Conservation (phyloP, 2,888 invertebrate species). For the Plutella xylostella region DNA sequence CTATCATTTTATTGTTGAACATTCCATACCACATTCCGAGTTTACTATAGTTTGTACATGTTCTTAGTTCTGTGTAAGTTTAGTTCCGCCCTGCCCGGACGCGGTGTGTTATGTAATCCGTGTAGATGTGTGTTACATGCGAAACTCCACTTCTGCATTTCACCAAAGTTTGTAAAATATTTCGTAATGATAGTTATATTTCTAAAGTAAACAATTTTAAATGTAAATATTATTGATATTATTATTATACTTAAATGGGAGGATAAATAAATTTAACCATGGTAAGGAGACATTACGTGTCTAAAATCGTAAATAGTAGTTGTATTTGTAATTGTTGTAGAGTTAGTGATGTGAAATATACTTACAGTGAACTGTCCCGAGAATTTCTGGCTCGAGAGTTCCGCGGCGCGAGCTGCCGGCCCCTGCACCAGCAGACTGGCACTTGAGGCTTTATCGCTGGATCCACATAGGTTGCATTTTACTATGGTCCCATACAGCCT, state of each 20-base stretch:
- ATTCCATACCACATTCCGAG: constrained; percentile 55
- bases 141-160: constrained; percentile 59
- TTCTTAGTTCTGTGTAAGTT: no score
- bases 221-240: constrained; percentile 60
- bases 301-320: constrained; percentile 65
- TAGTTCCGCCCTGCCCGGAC: no score
- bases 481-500: no score
- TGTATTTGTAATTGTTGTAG: constrained; percentile 68
- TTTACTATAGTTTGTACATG: constrained; percentile 18
- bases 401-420: constrained; percentile 49
- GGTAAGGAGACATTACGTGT: constrained; percentile 52
- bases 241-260: constrained; percentile 29
- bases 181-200: constrained; percentile 63
- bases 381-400: constrained; percentile 32
- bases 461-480: no score
- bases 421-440: not conserved
- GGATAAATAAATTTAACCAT: constrained; percentile 55
- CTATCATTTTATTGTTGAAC: constrained; percentile 46
- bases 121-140: constrained; percentile 55
- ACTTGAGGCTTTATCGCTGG: no score
- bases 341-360: constrained; percentile 51
- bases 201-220: constrained; percentile 61
- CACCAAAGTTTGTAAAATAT: constrained; percentile 71
- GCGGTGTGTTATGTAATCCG: constrained; percentile 6
- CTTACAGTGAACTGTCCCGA: constrained; percentile 37